Evolutionary conservation across 64 coral and sea anemone species (phyloP), one percentile per base, ranked within the genome.

Genomic region (Montipora efflorescens): DNA sequence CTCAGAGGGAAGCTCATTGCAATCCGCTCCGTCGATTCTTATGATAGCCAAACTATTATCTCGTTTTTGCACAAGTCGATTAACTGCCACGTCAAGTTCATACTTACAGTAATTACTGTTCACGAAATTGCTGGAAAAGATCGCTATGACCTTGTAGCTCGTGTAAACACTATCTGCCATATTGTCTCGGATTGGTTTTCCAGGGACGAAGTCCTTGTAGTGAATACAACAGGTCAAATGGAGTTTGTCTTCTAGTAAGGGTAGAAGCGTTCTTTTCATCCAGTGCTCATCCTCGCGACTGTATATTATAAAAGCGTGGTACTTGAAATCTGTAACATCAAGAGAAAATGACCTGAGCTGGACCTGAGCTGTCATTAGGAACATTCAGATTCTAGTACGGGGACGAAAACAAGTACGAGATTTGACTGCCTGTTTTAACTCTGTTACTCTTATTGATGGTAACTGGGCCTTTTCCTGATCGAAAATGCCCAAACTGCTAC

Each of bases 81-180:
- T 57, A 1, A 79, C 23, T 2, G 83, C 91, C 1, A 88, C 47
- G 7, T 88, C 75, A 12, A 93, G 74, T 83, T 93, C 91, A 18
- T 88, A 46, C 16, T 16, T 51, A 28, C 91, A 93, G 62, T 67
- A 80, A 19, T 79, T 80, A 72, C 91, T 93, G 9, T 77, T 36
- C n/a, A 88, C 48, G 67, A 87, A 93, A 77, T 93, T 88, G 25
- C 51, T 88, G 61, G 91, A 93, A 52, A 79, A 74, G 21, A 93
- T 72, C 2, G 74, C 91, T 14, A 93, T 83, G 82, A 88, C 83
- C 58, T 93, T 93, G 19, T 76, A 20, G 91, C 91, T 93, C 53
- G 62, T 70, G 16, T 93, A 78, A 78, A 93, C 82, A 44, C 91
- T 88, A 5, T 87, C 53, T 25, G 84, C 61, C 91, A 93, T 93